These are phyloP conservation scores for Aricia artaxerxes DNA, from an alignment of 2,888 invertebrate species.

Conservation along the genomic window DNA sequence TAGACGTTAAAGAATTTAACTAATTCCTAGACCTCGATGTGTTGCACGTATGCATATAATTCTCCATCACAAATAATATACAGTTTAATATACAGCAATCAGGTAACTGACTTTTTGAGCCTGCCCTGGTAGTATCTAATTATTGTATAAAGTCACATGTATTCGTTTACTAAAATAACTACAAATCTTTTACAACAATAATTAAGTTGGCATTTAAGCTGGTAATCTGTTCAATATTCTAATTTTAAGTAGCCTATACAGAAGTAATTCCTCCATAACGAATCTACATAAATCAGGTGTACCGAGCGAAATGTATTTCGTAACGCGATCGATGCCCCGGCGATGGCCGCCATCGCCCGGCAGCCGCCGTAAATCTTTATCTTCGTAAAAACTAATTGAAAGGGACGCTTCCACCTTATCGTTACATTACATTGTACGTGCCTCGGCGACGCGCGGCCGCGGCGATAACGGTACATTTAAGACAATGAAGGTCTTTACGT, in stretches of 20 bases:
- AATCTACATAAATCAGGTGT: not conserved
- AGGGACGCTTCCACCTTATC: conserved; percentile 63
- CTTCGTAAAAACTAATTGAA: conserved; percentile 73
- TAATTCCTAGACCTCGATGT: not conserved
- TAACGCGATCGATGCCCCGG: not conserved
- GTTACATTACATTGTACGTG: conserved; percentile 46
- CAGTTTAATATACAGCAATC: too few species aligned
- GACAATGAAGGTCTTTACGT: conserved; percentile 30
- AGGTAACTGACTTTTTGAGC: too few species aligned
- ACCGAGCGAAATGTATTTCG: not conserved
- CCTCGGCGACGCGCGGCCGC: conserved; percentile 38
- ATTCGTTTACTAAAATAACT: too few species aligned
- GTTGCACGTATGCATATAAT: too few species aligned
- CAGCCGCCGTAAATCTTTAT: conserved; percentile 65
- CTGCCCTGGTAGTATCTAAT: too few species aligned
- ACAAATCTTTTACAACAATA: not conserved
- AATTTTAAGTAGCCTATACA: not conserved
- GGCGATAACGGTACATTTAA: conserved; percentile 37
- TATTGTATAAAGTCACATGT: too few species aligned
- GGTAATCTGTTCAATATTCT: not conserved
- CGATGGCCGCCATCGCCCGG: not conserved
- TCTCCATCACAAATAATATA: too few species aligned
- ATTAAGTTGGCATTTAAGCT: too few species aligned
- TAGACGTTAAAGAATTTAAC: not conserved
- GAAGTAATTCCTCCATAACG: not conserved